Base-by-base conservation (phyloP, 2,888 invertebrate genomes). In the Aradus depressus region DNA sequence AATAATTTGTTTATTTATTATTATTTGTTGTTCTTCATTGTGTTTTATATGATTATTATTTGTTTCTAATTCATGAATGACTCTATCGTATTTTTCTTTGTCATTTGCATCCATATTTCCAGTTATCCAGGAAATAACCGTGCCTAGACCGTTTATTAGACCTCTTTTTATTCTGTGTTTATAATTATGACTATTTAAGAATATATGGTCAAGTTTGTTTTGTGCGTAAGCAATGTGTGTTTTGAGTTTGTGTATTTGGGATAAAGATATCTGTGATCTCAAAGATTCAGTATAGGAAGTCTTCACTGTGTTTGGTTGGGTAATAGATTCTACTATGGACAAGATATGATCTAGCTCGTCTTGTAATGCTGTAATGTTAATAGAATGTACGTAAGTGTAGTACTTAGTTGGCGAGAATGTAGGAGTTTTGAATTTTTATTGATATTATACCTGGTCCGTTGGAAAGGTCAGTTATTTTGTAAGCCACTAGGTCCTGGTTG, bases 391-490 rank as follows among this genome's bases (percentile, higher is more conserved):
- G 21, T 48, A 48, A 3, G 48, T 39, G 31, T 39, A 39, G 21
- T 39, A 45, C 5, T 38, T 35, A 45, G 6, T 38, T 35, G 4
- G 32, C 35, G 8, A 45, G 19, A 3, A 28, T 3, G 14, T 19
- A 45, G 4, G 47, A 45, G 34, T 45, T n/a, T 38, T 45, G 37
- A 37, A 45, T 37, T 45, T 45, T 45, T n/a, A 48, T 28, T 5
- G 48, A 39, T n/a, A 48, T 41, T 4, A 48, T 19, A 10, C 48
- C 48, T 21, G 48, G 48, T 10, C 48, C 39, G 5, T 5, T 4
- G 22, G n/a, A 2, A 5, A 48, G 39, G 25, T 48, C 23, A 25
- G 38, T 39, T 23, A 48, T 23, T n/a, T 41, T 48, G 28, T 48
- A 32, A 4, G 31, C 39, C 39, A 25, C 16, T 12, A 37, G 16